Percentiles rank a stretch among this genome's conserved stretches.
These are phyloP conservation scores for Hypercompe scribonia DNA, from an alignment of 2,888 invertebrate genomes.

Conservation along the genomic window DNA sequence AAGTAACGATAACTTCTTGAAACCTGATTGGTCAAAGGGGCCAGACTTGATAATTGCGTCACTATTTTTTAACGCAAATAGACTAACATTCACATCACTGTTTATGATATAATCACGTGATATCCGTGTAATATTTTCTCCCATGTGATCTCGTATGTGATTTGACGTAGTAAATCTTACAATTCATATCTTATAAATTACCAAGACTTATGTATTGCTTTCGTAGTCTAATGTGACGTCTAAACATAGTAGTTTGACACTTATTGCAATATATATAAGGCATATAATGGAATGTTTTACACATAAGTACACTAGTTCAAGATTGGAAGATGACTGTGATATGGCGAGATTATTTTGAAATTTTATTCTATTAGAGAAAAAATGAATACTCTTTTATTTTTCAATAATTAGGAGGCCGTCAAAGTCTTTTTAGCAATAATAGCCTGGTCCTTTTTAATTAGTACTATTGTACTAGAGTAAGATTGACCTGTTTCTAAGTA, in stretches of 20 bases:
- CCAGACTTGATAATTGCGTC: not conserved
- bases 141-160: conserved; percentile 28
- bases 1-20: not conserved
- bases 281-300: conserved; percentile 57
- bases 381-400: not conserved
- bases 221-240: conserved; percentile 54
- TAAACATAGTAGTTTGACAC: conserved; percentile 59
- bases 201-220: conserved; percentile 42
- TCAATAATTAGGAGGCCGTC: too few species aligned
- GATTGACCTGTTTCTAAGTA: too few species aligned
- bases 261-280: conserved; percentile 58
- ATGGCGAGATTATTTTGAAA: conserved; percentile 6
- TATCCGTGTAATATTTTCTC: conserved; percentile 17
- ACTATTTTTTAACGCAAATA: not conserved
- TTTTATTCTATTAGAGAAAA: not conserved
- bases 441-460: too few species aligned
- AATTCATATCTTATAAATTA: conserved; percentile 32
- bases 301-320: conserved; percentile 45
- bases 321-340: conserved; percentile 23
- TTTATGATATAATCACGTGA: not conserved
- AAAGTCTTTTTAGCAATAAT: too few species aligned
- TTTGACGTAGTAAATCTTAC: conserved; percentile 9
- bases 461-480: too few species aligned
- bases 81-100: not conserved
- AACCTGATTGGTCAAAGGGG: not conserved